Evolutionary conservation across 2,113 vertebrate genomes (phyloP), one percentile per base, ranked within the genome.

Genomic region (Mustela lutreola): DNA sequence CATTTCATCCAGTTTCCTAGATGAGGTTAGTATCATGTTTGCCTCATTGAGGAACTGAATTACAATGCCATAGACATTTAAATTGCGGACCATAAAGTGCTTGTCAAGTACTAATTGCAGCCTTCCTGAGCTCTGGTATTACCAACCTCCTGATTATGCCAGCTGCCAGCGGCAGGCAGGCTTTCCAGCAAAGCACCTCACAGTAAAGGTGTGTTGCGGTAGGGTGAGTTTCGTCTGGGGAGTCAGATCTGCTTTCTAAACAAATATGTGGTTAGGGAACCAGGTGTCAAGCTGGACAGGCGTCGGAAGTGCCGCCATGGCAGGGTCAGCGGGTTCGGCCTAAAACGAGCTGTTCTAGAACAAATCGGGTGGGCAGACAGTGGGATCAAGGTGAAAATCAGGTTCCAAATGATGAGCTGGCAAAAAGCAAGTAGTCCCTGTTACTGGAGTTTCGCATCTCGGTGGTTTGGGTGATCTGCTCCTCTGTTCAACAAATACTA

Each of bases 51-150:
- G 82, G 97, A 98, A 97, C 95, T 97, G 91, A 97, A 83, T 98
- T 97, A 97, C 88, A 96, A 73, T 86, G 78, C 90, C 22, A 56
- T 92, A 98, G 97, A 89, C 97, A 95, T 97, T 96, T 98, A 98
- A 98, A 98, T 95, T 98, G 92, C 4, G 63, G 97, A 80, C 95
- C 82, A 56, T 97, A 94, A 97, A 97, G 90, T 97, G 95, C 96
- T 97, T 97, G 96, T 98, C 95, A 98, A 96, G 97, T 84, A 75
- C 91, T 98, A 98, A 99, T 98, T 99, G 98, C 98, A 98, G 63
- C 80, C 96, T 98, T 98, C 95, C 60, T 31, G 75, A 97, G 96
- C 95, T 97, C 83, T 70, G 10, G 1, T 97, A 97, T 98, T 94
- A 97, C 94, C 98, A 87, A 76, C 93, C 87, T 96, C 97, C 48